Conservation (phyloP, 2,113 vertebrate species). For the Sylvilagus bachmani region DNA sequence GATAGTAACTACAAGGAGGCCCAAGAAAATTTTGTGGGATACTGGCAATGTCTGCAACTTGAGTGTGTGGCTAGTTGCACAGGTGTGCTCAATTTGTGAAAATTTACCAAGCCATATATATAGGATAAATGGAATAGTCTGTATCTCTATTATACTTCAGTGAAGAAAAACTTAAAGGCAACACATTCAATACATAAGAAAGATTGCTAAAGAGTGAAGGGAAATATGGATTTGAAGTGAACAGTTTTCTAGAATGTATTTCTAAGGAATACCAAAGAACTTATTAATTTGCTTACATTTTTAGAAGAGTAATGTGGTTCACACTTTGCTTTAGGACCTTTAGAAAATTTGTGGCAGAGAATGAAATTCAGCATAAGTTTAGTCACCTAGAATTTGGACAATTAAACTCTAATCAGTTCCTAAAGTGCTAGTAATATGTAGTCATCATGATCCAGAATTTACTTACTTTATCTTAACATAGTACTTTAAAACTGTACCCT, state of each 20-base stretch:
- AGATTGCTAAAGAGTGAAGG: not conserved
- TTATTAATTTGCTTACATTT: not conserved
- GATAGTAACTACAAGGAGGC: not conserved
- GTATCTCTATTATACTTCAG: not conserved
- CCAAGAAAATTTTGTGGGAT: not conserved
- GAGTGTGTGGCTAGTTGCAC: not conserved
- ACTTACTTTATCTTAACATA: conserved; percentile 23
- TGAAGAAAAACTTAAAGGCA: too few relatives aligned
- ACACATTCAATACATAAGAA: not conserved
- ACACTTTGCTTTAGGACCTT: not conserved
- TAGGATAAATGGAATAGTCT: not conserved
- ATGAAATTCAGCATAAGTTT: not conserved
- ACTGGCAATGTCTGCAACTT: not conserved
- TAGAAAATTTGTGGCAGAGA: not conserved
- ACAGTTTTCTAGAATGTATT: conserved; percentile 37
- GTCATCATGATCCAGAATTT: not conserved
- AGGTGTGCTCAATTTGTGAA: not conserved
- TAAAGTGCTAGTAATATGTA: not conserved
- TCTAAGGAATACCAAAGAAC: not conserved
- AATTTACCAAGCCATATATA: not conserved
- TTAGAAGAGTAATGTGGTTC: not conserved
- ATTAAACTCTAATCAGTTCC: not conserved
- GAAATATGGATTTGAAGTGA: conserved; percentile 11
- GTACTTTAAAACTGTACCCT: not conserved
- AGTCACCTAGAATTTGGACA: not conserved